Evolutionary conservation across 1,140 invertebrate species (phyloP).

Genomic region (Drosophila rufa): DNA sequence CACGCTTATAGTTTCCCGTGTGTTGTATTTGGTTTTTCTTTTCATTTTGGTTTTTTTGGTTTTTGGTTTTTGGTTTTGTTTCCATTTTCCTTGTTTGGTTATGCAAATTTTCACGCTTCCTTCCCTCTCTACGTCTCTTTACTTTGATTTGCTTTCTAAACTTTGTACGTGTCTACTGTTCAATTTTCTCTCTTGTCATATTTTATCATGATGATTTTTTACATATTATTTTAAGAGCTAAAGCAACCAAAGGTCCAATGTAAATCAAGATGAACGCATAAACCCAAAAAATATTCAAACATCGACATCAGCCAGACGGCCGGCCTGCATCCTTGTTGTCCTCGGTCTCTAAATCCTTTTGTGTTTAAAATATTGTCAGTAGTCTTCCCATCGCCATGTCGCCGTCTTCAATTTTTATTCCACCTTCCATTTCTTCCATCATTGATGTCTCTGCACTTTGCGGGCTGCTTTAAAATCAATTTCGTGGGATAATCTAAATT

Average conservation of each 20-base stretch:
- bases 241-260: constrained; percentile 59
- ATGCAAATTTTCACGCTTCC: constrained; percentile 74
- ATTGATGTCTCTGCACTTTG: constrained; percentile 45
- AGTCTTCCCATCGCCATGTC: constrained; percentile 56
- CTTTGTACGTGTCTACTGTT: constrained; percentile 75
- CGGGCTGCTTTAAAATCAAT: constrained; percentile 59
- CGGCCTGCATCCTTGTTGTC: constrained; percentile 26
- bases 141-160: constrained; percentile 73
- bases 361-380: constrained; percentile 78
- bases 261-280: constrained; percentile 28
- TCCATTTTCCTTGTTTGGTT: constrained; percentile 73
- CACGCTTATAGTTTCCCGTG: constrained; percentile 28
- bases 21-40: constrained; percentile 35
- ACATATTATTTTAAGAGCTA: constrained; percentile 67
- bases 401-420: constrained; percentile 55
- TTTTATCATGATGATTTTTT: constrained; percentile 63
- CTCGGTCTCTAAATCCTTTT: constrained; percentile 48
- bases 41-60: constrained; percentile 32
- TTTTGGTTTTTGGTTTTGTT: constrained; percentile 33
- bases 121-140: constrained; percentile 3
- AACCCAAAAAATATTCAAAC: constrained; percentile 22
- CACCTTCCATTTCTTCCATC: constrained; percentile 1
- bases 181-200: constrained; percentile 26
- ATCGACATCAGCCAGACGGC: constrained; percentile 45
- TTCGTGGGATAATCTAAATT: constrained; percentile 72